Evolutionary conservation across 2,113 vertebrate species (phyloP), one percentile per base, ranked within the genome.

Genomic region (Bettongia penicillata): DNA sequence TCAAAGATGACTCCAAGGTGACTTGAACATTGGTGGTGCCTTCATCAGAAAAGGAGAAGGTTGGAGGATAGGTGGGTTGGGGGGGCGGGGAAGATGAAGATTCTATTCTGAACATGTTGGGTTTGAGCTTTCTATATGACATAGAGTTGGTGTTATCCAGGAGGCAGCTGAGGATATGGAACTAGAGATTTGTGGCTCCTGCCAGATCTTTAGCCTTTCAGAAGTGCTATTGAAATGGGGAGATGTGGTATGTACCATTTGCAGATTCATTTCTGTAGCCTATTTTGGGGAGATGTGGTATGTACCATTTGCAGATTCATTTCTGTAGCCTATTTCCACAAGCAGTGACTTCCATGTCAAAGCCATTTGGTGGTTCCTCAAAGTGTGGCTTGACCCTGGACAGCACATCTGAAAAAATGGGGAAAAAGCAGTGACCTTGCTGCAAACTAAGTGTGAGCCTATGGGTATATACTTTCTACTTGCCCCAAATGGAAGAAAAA

Each of bases 391-490:
- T 90, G 90, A 90, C 49, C 49, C n/a, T 51, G 25, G 47, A 50
- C 28, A 51, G 48, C 28, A 3, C 8, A 89, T 52, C 37, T 94
- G 47, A 95, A 95, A 98, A 90, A 84, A 91, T 10, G 92, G 61
- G n/a, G 52, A 24, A 91, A 89, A 37, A 93, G 4, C 37, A 43
- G 26, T 9, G 89, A 95, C 51, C n/a, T 92, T 14, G 26, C 93
- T 89, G 55, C 49, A 90, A 96, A 25, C 10, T 22, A 61, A 5
- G 26, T 51, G 8, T 92, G 84, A 93, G 55, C 31, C 91, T 95
- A 92, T 89, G 8, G 51, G 47, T 89, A 25, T 93, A 51, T 93
- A 55, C 22, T 92, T 26, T 50, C 57, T 16, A 91, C 89, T 57
- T 37, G 53, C 57, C 28, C 47, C 47, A 90, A 51, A 50, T 90